phyloP scores from a whole-genome alignment of 1,140 invertebrate genomes.

The Marisa cornuarietis region DNA sequence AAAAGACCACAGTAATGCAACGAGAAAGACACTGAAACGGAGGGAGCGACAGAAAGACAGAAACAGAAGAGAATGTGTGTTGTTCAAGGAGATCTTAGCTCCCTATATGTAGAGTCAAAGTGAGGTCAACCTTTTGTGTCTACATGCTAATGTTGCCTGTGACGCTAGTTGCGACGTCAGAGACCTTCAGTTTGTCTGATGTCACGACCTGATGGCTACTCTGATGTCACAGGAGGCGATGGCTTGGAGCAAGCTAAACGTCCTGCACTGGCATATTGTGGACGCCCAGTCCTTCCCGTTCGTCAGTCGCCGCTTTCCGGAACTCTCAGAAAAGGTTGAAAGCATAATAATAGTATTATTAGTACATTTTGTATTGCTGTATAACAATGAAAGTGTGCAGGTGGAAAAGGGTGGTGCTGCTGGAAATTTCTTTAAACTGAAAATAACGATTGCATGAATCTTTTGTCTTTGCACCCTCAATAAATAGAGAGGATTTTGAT shows the following conservation, averaged over 20 bases:
- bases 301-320: constrained; percentile 68
- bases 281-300: constrained; percentile 73
- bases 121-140: no score
- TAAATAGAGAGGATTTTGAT: background rate
- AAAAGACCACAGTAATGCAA: no score
- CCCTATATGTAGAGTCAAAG: background rate
- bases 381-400: no score
- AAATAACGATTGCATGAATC: background rate
- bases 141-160: no score
- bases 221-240: constrained; percentile 52
- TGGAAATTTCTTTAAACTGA: background rate
- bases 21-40: background rate
- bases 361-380: no score
- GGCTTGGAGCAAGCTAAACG: constrained; percentile 64
- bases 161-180: background rate
- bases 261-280: constrained; percentile 75
- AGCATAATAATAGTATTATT: no score
- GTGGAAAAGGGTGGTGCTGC: background rate
- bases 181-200: background rate
- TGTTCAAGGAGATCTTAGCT: background rate
- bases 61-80: background rate
- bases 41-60: background rate
- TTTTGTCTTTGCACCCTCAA: no score
- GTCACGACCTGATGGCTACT: background rate
- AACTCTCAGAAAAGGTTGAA: constrained; percentile 61